Evolutionary conservation across 2,888 invertebrate species (phyloP), one percentile per base, ranked within the genome.

Genomic region (Phalera bucephala): DNA sequence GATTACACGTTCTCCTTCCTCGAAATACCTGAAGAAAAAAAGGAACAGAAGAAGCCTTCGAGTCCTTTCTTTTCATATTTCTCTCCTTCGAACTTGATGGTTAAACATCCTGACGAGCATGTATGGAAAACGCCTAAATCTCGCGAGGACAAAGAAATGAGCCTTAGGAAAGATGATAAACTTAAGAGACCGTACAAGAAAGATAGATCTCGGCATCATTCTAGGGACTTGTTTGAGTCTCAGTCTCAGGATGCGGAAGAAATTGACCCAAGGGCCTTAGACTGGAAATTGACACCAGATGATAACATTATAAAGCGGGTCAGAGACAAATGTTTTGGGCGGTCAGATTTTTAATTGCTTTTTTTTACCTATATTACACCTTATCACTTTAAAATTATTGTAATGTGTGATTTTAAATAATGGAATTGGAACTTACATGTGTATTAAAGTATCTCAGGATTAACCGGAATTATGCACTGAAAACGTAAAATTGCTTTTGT

Each of bases 31-130:
- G 68, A 75, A 20, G 76, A 80, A 27, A 71, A 72, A 31, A 75
- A 78, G 38, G 71, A 72, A 31, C 75, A 78, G 38, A 64, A 67
- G 15, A 76, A 72, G 34, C 36, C 61, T 21, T 84, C 87, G 23
- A 84, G 80, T 54, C 77, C 83, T 3, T 73, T 84, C 40, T 87
- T 87, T 64, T 84, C 86, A 3, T 86, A 80, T 56, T 80, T 82
- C 45, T 79, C 86, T 1, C 76, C 78, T 5, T 74, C 74, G 6
- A 73, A 69, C 35, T 48, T 64, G 37, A 39, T 67, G 11, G 10
- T 56, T n/a, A 72, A 75, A 32, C 64, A 70, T 40, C 43, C 64
- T 3, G 64, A 64, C 4, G 63, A 68, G 5, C 59, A 60, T 10
- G 38, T 59, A 3, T 82, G 80, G 80, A 84, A 81, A 52, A 77